Base-by-base conservation (phyloP, 2,797 vertebrate species). In the Gymnoscopelus braueri region DNA sequence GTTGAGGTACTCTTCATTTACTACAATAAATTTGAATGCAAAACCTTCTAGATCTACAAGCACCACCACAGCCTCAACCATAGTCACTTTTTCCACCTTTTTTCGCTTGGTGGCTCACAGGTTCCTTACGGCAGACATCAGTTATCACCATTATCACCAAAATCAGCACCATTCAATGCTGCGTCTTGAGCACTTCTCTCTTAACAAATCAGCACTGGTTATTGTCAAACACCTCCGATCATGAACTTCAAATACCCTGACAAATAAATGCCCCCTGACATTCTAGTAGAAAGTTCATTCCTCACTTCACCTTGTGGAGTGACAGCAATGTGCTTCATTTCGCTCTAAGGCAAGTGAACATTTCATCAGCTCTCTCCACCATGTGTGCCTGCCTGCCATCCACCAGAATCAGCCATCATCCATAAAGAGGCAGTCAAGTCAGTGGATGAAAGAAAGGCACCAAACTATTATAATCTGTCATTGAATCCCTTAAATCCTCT, bases 311-410 rank as follows among this genome's bases (percentile, higher is more conserved):
- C 60, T 62, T 69, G 64, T 54, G 32, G 48, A 24, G 57, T 56
- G 65, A 74, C 72, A 72, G 50, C 24, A 60, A 32, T 65, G 72
- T 76, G 74, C 67, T 71, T 83, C 72, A 81, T 73, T 79, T 62
- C 69, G 7, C 39, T 71, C 49, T 29, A 62, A 67, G 64, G 73
- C 39, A 57, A 73, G 63, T 69, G 60, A 72, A 77, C 75, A 69
- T 79, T 74, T 75, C 69, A 70, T 77, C 77, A 65, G 72, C 60
- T 67, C 63, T 35, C 60, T 60, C 55, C 61, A 35, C 48, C 65
- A 29, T 4, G 58, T 79, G 65, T 69, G 83, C 67, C 23, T 66
- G 61, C 68, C 61, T 67, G 75, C 71, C 72, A 75, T 79, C 71
- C 73, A 9, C 54, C 48, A 74, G 52, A 29, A 6, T 69, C 59